Base-by-base conservation (phyloP, 2,888 invertebrate genomes). In the Exephanes ischioxanthus region DNA sequence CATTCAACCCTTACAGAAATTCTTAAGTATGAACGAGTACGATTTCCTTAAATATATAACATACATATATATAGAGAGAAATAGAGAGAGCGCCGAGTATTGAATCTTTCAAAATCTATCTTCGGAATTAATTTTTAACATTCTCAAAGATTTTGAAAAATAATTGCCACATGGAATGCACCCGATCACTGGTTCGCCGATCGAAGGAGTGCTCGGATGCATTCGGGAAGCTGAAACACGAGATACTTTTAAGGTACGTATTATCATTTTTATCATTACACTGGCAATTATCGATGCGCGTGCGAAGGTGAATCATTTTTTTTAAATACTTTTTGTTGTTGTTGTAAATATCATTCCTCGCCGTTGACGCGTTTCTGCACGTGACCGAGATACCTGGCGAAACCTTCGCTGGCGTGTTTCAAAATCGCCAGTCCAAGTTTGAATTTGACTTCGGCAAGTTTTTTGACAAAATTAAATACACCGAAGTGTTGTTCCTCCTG, bases 361-460 rank as follows among this genome's bases (percentile, higher is more conserved):
- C 93, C 94, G 77, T 94, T 93, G 75, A 94, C 91, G 83, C 91
- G 91, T 86, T 94, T 94, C 86, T 97, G 96, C 86, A 96, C 95
- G 88, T 95, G 95, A 76, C 95, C 95, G 61, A 97, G 94, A 92
- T 97, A 97, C 90, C 95, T 95, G 45, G 96, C 96, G 71, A 97
- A 94, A 5, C 96, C 95, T 76, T 96, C 95, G 11, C 97, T 96
- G 2, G 97, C 96, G 81, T 95, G 96, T 90, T 96, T 96, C 19
- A 97, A 92, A 85, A 97, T 94, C 81, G 96, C 96, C 77, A 97
- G 92, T 0, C 97, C 97, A 67, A 97, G 93, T 89, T 95, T 95
- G 45, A 97, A 94, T 93, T 97, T 97, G 77, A 97, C 95, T 90
- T 97, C 96, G 2, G 97, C 95, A 55, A 97, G 93, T 88, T 96